Conservation (phyloP, 2,888 invertebrate genomes). For the Thymelicus acteon region DNA sequence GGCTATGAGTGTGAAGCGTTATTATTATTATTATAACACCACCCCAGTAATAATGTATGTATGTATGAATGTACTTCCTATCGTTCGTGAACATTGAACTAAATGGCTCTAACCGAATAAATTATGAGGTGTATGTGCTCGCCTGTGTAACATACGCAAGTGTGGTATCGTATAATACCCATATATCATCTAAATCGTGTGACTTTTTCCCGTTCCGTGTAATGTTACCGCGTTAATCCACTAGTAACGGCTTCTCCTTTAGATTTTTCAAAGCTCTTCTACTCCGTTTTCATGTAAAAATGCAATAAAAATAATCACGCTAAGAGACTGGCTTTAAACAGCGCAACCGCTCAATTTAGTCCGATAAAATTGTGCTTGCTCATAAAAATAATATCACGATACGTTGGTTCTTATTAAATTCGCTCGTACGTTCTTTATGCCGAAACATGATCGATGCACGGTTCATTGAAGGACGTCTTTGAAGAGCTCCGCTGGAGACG, state of each 20-base stretch:
- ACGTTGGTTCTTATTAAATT: slow-evolving; percentile 17
- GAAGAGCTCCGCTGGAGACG: slow-evolving; percentile 45
- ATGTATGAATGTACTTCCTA: too few species aligned
- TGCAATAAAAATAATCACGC: slow-evolving; percentile 57
- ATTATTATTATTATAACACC: too few species aligned
- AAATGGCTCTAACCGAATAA: slow-evolving; percentile 49
- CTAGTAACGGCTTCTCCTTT: slow-evolving; percentile 52
- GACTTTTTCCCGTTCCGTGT: slow-evolving; percentile 66
- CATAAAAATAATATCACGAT: slow-evolving; percentile 50
- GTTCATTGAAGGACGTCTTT: slow-evolving; percentile 59
- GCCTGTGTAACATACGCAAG: slow-evolving; percentile 53
- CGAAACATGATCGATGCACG: slow-evolving; percentile 42
- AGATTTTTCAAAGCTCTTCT: slow-evolving; percentile 41
- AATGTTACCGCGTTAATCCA: slow-evolving; percentile 70
- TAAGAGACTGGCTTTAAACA: slow-evolving; percentile 56
- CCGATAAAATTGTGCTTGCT: slow-evolving; percentile 53
- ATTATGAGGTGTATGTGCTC: slow-evolving; percentile 50
- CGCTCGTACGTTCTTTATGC: slow-evolving; percentile 22
- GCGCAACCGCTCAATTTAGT: slow-evolving; percentile 61
- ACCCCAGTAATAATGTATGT: neutral
- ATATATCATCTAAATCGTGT: slow-evolving; percentile 72
- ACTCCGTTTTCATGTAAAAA: slow-evolving; percentile 61
- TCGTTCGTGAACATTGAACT: slow-evolving; percentile 41
- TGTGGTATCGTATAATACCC: slow-evolving; percentile 61
- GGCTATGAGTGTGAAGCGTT: too few species aligned